Conservation (phyloP, 2,797 vertebrate genomes). For the Odontamblyopus rebecca region DNA sequence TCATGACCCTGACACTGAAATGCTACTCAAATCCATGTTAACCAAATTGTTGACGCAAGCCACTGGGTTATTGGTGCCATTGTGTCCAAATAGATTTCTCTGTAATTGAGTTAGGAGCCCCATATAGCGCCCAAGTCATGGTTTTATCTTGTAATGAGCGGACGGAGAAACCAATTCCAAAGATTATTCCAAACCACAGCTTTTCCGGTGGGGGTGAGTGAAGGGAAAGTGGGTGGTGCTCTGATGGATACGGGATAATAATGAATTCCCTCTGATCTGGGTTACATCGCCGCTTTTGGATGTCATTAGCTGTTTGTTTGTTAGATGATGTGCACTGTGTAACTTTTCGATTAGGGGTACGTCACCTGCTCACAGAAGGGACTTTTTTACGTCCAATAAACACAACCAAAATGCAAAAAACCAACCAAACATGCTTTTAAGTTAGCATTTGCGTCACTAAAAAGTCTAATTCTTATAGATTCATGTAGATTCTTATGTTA, state of each 20-base stretch:
- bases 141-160: constrained; percentile 25
- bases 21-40: constrained; percentile 51
- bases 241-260: constrained; percentile 15
- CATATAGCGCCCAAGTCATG: constrained; percentile 23
- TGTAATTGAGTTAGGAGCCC: constrained; percentile 18
- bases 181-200: constrained; percentile 23
- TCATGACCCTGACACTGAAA: constrained; percentile 39
- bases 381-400: too few relatives aligned
- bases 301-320: too few relatives aligned
- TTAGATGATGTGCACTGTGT: too few relatives aligned
- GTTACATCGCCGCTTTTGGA: neutral
- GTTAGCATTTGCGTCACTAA: too few relatives aligned
- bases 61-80: constrained; percentile 47
- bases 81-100: constrained; percentile 38
- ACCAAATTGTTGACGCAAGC: constrained; percentile 47
- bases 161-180: constrained; percentile 10
- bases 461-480: too few relatives aligned
- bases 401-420: too few relatives aligned
- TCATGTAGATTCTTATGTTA: too few relatives aligned
- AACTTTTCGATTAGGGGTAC: too few relatives aligned
- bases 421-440: too few relatives aligned
- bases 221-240: constrained; percentile 9
- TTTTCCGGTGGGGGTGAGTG: constrained; percentile 28
- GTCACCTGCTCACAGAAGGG: too few relatives aligned
- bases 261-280: constrained; percentile 30